A percentile compares a stretch with the other conserved stretches of the same genome.
These are phyloP conservation scores for Euplagia quadripunctaria DNA, from an alignment of 2,888 invertebrate genomes.

Conservation along the genomic window DNA sequence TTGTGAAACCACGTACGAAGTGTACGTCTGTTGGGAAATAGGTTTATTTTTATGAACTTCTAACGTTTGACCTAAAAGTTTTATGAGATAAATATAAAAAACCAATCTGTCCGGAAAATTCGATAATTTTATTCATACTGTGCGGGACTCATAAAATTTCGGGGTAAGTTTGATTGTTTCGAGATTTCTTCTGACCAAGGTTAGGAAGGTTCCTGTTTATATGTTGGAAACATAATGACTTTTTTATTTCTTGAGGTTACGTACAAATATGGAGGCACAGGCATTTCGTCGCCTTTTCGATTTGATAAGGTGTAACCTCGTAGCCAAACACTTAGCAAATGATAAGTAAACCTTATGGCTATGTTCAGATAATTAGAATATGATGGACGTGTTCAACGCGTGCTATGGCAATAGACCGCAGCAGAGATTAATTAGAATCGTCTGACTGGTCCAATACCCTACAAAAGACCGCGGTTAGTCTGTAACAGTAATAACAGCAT, in stretches of 20 bases:
- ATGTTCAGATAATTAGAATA: too few relatives aligned
- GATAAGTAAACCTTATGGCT: too few relatives aligned
- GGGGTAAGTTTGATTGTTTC: constrained; percentile 55
- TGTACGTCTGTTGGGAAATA: constrained; percentile 9
- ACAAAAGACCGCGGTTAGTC: too few relatives aligned
- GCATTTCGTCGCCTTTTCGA: constrained; percentile 1
- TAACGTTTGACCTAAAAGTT: constrained; percentile 24
- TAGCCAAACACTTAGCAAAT: background rate
- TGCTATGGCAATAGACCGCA: too few relatives aligned
- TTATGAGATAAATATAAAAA: constrained; percentile 28
- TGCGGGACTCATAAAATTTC: constrained; percentile 44
- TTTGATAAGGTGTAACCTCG: background rate
- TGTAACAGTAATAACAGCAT: too few relatives aligned
- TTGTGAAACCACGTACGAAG: background rate
- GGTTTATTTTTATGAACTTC: constrained; percentile 7
- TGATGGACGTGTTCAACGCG: background rate
- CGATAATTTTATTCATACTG: constrained; percentile 47
- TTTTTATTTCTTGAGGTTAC: constrained; percentile 10
- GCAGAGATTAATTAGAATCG: too few relatives aligned
- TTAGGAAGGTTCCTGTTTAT: constrained; percentile 9
- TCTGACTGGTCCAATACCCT: too few relatives aligned
- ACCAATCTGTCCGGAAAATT: constrained; percentile 39
- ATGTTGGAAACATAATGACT: background rate
- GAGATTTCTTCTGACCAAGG: constrained; percentile 30
- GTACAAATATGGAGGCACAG: constrained; percentile 13